Evolutionary conservation across 2,797 vertebrate genomes (phyloP).

Genomic region (Forpus xanthops): DNA sequence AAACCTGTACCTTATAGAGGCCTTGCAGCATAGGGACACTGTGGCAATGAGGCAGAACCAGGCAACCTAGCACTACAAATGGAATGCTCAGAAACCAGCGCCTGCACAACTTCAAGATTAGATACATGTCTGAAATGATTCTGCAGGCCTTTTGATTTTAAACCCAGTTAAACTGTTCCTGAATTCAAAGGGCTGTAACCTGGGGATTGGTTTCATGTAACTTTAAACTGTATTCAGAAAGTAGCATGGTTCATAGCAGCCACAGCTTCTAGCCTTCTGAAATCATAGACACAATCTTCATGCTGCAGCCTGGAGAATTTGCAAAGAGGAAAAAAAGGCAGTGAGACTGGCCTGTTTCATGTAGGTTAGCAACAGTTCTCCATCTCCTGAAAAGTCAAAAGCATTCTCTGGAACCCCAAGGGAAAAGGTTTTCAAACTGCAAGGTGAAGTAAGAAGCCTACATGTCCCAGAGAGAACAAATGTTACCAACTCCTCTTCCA

Average conservation of each 20-base stretch:
- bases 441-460: not conserved
- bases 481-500: not conserved
- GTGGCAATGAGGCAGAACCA: rapidly evolving
- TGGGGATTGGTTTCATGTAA: rapidly evolving
- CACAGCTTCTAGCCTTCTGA: not conserved
- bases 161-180: not conserved
- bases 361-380: not conserved
- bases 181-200: not conserved
- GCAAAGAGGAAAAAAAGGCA: not conserved
- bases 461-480: not conserved
- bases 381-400: not conserved
- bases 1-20: conserved; percentile 17
- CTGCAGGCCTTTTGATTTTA: not conserved
- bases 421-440: not conserved
- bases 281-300: not conserved
- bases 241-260: not conserved
- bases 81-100: not conserved
- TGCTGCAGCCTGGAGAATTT: not conserved
- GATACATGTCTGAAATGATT: not conserved
- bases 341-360: not conserved
- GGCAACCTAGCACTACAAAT: not conserved
- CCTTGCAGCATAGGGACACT: not conserved
- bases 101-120: not conserved
- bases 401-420: not conserved
- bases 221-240: not conserved